A percentile compares a stretch with the other conserved stretches of the same genome.
Evolutionary conservation across 2,113 vertebrate species (phyloP).

Genomic region (Perca fluviatilis): DNA sequence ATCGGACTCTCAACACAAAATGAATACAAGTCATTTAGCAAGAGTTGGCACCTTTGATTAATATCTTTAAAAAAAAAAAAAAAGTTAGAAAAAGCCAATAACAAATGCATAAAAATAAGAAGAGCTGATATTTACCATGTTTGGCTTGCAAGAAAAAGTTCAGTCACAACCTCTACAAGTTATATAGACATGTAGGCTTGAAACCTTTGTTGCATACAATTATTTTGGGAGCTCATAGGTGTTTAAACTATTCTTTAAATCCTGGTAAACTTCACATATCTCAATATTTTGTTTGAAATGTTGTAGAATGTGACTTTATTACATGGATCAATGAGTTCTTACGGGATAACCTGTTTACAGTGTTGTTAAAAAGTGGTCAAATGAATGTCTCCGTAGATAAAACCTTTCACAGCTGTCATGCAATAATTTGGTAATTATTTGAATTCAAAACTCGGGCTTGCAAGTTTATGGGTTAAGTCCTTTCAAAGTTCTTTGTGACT

Average conservation of each 20-base stretch:
- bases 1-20: constrained; percentile 43
- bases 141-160: constrained; percentile 36
- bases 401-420: neutral
- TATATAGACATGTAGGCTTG: constrained; percentile 9
- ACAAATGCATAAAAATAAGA: constrained; percentile 51
- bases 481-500: too few relatives aligned
- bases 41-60: constrained; percentile 73
- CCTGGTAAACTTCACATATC: constrained; percentile 7
- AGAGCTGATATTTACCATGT: constrained; percentile 30
- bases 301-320: neutral
- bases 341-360: neutral
- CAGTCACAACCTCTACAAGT: constrained; percentile 8
- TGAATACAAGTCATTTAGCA: constrained; percentile 49
- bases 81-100: constrained; percentile 51
- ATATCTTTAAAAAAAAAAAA: constrained; percentile 8
- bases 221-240: neutral
- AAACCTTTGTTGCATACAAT: constrained; percentile 38
- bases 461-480: neutral
- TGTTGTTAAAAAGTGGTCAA: neutral
- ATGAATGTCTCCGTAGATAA: neutral
- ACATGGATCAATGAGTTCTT: neutral
- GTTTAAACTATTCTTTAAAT: constrained; percentile 28
- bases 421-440: neutral
- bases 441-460: neutral
- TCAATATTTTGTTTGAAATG: constrained; percentile 20